Evolutionary conservation across 1,140 invertebrate genomes (phyloP).

Genomic region (Drosophila quadrilineata): DNA sequence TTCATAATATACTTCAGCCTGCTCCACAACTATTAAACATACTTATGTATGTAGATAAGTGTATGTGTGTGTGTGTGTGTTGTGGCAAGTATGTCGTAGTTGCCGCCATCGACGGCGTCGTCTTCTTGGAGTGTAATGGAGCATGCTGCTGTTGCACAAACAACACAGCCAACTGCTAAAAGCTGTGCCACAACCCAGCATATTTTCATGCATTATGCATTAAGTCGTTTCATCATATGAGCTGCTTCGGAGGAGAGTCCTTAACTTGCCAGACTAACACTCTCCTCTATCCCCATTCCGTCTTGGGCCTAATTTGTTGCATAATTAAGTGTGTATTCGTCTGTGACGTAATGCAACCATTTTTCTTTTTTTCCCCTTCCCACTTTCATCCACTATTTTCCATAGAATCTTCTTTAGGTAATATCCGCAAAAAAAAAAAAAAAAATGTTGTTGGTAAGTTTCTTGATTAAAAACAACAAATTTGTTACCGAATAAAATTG

Average conservation of each 20-base stretch:
- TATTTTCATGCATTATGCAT: constrained; percentile 75
- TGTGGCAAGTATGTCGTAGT: constrained; percentile 36
- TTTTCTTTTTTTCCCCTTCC: constrained; percentile 1
- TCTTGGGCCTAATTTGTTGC: constrained; percentile 75
- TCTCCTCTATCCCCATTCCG: background rate
- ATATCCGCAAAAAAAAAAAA: constrained; percentile 20
- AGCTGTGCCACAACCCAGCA: constrained; percentile 34
- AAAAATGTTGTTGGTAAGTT: background rate
- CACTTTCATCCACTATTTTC: too few species aligned
- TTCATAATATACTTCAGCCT: constrained; percentile 68
- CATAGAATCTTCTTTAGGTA: constrained; percentile 49
- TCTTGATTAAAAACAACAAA: background rate
- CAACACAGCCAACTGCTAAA: constrained; percentile 26
- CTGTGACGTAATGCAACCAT: constrained; percentile 32
- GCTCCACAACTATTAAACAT: background rate
- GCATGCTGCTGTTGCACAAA: constrained; percentile 49
- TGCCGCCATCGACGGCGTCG: constrained; percentile 12
- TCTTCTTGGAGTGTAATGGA: constrained; percentile 68
- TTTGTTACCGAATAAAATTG: background rate
- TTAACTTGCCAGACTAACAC: constrained; percentile 9
- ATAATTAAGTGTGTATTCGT: constrained; percentile 72
- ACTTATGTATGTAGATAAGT: background rate
- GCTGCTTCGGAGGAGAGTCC: background rate
- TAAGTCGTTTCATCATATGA: constrained; percentile 69
- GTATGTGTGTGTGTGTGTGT: constrained; percentile 15